Percentiles rank a stretch among this genome's conserved stretches.
phyloP scores from a whole-genome alignment of 2,113 vertebrate genomes.

The Maccullochella peelii region DNA sequence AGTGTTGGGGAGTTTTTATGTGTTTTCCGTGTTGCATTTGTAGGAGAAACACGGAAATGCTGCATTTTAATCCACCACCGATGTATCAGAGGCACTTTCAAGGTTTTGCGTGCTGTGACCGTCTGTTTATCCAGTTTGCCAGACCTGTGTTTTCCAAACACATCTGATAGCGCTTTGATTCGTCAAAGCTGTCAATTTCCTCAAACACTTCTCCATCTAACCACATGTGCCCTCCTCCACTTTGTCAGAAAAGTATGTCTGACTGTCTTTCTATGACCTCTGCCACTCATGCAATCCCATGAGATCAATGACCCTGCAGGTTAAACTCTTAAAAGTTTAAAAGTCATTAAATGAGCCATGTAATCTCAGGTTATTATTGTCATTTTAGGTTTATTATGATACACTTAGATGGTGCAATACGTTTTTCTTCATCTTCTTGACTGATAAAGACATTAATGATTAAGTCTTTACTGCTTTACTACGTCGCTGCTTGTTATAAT shows the following conservation, averaged over 20 bases:
- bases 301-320: conserved; percentile 50
- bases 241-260: conserved; percentile 20
- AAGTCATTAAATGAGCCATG: conserved; percentile 38
- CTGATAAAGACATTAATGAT: conserved; percentile 32
- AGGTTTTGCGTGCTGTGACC: conserved; percentile 33
- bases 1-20: not conserved
- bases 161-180: conserved; percentile 63
- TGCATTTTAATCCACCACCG: not conserved
- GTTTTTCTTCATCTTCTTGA: conserved; percentile 43
- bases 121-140: conserved; percentile 49
- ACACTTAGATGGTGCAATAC: conserved; percentile 26
- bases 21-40: not conserved
- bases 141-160: conserved; percentile 58
- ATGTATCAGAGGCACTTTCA: not conserved
- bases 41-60: conserved; percentile 5
- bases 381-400: conserved; percentile 40
- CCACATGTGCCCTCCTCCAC: conserved; percentile 49
- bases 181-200: conserved; percentile 59
- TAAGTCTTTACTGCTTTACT: conserved; percentile 6
- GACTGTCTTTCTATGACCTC: conserved; percentile 15
- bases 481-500: conserved; percentile 51
- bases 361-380: conserved; percentile 54
- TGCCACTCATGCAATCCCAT: conserved; percentile 15
- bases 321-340: conserved; percentile 59
- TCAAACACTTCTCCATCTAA: conserved; percentile 52